Evolutionary conservation across 2,113 vertebrate genomes (phyloP).

Genomic region (Notechis scutatus): DNA sequence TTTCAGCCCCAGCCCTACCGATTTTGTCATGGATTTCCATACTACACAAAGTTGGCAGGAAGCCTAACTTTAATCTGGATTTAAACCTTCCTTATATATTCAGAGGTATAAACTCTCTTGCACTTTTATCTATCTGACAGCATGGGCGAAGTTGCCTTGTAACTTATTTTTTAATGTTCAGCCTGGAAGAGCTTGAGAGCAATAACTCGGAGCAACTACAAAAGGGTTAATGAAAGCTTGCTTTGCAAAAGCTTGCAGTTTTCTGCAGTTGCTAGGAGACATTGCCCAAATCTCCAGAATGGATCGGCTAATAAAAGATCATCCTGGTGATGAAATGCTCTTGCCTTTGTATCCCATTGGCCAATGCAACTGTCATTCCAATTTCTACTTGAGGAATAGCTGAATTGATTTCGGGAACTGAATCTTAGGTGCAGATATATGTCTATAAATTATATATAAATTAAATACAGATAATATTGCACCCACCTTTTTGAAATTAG

Average conservation of each 20-base stretch:
- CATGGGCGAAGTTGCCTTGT: neutral
- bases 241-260: neutral
- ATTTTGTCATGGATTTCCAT: neutral
- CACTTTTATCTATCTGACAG: neutral
- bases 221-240: neutral
- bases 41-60: neutral
- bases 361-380: rapidly evolving
- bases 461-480: neutral
- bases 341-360: neutral
- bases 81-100: neutral
- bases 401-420: neutral
- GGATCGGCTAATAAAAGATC: neutral
- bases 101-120: neutral
- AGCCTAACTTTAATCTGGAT: neutral
- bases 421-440: neutral
- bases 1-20: neutral
- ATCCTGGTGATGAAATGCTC: neutral
- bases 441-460: neutral
- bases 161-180: neutral
- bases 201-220: neutral
- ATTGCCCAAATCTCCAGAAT: neutral
- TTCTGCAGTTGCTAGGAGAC: rapidly evolving
- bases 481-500: neutral
- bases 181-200: neutral
- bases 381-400: neutral